These are phyloP conservation scores for Drosophila sucinea DNA, from an alignment of 1,140 invertebrate species.

Conservation along the genomic window DNA sequence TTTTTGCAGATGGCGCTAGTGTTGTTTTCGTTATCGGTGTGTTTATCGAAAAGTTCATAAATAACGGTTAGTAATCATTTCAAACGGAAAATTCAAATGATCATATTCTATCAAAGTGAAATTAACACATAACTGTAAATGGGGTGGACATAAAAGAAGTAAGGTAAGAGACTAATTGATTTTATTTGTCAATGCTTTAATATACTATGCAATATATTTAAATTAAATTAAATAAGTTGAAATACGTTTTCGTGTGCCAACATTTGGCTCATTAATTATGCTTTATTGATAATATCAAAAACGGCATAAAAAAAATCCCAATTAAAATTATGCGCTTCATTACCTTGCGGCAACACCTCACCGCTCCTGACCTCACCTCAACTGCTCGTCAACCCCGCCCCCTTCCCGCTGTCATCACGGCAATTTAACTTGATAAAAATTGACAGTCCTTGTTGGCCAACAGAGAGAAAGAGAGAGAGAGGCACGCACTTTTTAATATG, in stretches of 20 bases:
- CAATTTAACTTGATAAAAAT: constrained; percentile 79
- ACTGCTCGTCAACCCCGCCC: constrained; percentile 2
- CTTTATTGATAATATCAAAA: constrained; percentile 25
- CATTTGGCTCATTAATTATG: constrained; percentile 36
- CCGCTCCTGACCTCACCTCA: constrained; percentile 44
- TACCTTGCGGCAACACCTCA: constrained; percentile 28
- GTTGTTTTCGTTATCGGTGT: neutral
- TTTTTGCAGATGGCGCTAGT: neutral
- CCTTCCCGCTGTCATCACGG: constrained; percentile 6
- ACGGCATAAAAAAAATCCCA: constrained; percentile 47
- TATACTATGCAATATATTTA: constrained; percentile 9
- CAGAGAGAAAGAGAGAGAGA: constrained; percentile 4
- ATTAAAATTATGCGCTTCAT: constrained; percentile 77
- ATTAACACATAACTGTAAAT: neutral
- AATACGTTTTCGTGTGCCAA: neutral
- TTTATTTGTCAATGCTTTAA: constrained; percentile 3
- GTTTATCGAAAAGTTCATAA: neutral
- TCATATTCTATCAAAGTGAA: neutral
- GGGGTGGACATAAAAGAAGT: neutral
- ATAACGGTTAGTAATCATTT: neutral
- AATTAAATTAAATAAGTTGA: constrained; percentile 16
- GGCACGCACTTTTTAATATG: constrained; percentile 79
- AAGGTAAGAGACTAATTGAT: neutral
- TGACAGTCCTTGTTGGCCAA: constrained; percentile 62
- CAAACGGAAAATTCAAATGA: neutral